Evolutionary conservation across 2,113 vertebrate genomes (phyloP), one percentile per base, ranked within the genome.

Genomic region (Nesospiza acunhae): DNA sequence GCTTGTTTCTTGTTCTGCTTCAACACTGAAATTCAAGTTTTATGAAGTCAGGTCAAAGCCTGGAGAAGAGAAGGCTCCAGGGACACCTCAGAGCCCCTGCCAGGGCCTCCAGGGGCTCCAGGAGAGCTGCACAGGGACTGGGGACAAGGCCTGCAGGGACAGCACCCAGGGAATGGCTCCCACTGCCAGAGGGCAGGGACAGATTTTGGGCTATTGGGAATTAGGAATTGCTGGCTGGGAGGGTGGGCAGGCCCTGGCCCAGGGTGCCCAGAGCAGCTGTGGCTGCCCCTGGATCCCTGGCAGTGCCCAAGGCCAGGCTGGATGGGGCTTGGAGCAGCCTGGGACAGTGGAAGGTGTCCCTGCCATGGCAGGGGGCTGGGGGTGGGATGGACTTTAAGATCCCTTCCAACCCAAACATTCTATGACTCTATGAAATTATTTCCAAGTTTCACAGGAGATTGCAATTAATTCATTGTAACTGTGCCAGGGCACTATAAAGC

Each of bases 311-410:
- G 69, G n/a, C 15, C 30, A 41, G 82, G 82, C 0, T 47, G 82
- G 42, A 66, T 2, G 4, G 16, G 35, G 8, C 35, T 67, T 7
- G 83, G 20, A 58, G 42, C 52, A 30, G 0, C 5, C 15, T 75
- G 60, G 52, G 24, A 2, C 1, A 42, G 7, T 35, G 44, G 62
- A 1, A 59, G 31, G 0, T 35, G 52, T 21, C 20, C 42, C 42
- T 67, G 35, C 30, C 35, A 11, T 50, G 16, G 35, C 13, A 58
- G 53, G 52, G 4, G 9, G 3, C 3, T 27, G 4, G 4, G 10
- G 1, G 0, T 9, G 1, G 9, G 31, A 17, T 50, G 44, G 0
- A 1, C 10, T 58, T 50, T 67, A 22, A 33, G 7, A 6, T 59
- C 2, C 9, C 5, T 77, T 60, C 53, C 53, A 37, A 33, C 22